Evolutionary conservation across 1,140 invertebrate species (phyloP), one percentile per base, ranked within the genome.

Genomic region (Solen grandis): DNA sequence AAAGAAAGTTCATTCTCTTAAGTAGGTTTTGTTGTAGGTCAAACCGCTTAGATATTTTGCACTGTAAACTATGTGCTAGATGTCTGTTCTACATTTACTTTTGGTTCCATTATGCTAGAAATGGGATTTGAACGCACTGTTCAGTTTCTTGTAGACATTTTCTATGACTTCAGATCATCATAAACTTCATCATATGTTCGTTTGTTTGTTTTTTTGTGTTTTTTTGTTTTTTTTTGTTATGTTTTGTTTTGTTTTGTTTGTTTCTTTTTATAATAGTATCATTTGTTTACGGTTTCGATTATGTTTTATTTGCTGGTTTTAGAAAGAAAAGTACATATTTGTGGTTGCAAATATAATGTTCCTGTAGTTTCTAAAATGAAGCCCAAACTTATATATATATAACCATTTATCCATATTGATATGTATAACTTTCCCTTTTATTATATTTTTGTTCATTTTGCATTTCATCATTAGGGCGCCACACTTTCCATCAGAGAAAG

Each of bases 401-500:
- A n/a, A n/a, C n/a, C 63, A 13, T 68, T 25, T 77, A 57, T 8
- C 22, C 50, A 38, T 59, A 22, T 78, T 57, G 41, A 19, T 46
- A 55, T 38, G 63, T 41, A 29, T 77, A 41, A 29, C n/a, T n/a
- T 57, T 13, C 41, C 31, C 33, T 29, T 38, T 66, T 59, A 16
- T n/a, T 36, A 29, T 31, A 60, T 25, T 68, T 36, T 69, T 16
- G 46, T 19, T n/a, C 38, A 41, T 60, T 13, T n/a, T 54, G 22
- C 31, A 60, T 33, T 78, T 25, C 59, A 16, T 55, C 16, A 36
- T 52, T 46, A 80, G 77, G 77, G 66, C n/a, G 22, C 77, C 25
- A 52, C 59, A 33, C 27, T 80, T 60, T 63, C 68, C 38, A 73
- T 80, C 59, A 65, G 77, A 27, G 77, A 80, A 33, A 80, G 55